Conservation (phyloP, 1,140 invertebrate species). For the Habropoda laboriosa region DNA sequence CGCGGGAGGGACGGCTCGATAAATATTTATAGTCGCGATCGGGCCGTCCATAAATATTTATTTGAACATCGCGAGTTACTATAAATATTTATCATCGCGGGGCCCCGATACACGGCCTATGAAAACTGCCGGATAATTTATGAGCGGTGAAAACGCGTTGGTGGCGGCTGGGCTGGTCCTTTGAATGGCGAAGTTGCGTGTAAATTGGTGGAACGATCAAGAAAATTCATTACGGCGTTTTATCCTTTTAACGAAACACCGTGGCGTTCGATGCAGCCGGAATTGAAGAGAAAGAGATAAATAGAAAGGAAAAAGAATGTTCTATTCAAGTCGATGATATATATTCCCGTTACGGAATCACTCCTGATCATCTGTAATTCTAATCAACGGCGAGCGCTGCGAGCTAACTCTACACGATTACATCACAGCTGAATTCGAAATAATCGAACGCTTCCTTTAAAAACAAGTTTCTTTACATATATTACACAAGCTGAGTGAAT, state of each 20-base stretch:
- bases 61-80: slow-evolving; percentile 45
- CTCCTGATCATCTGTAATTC: background rate
- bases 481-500: no score
- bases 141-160: slow-evolving; percentile 42
- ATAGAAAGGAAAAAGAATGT: background rate
- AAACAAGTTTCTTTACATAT: no score
- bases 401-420: background rate
- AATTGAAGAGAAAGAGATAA: background rate
- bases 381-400: background rate
- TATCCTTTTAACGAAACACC: background rate
- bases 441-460: background rate
- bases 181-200: slow-evolving; percentile 2
- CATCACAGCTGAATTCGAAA: no score
- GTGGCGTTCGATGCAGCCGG: background rate
- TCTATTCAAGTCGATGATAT: background rate
- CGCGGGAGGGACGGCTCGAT: background rate
- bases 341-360: background rate
- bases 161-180: slow-evolving; percentile 6
- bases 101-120: slow-evolving; percentile 43
- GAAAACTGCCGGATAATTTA: slow-evolving; percentile 46
- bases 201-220: slow-evolving; percentile 29
- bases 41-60: slow-evolving; percentile 45
- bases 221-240: slow-evolving; percentile 22
- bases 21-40: slow-evolving; percentile 49
- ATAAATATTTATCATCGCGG: slow-evolving; percentile 48